Evolutionary conservation across 1,140 invertebrate species (phyloP), one percentile per base, ranked within the genome.

Genomic region (Rhizoglyphus robini): DNA sequence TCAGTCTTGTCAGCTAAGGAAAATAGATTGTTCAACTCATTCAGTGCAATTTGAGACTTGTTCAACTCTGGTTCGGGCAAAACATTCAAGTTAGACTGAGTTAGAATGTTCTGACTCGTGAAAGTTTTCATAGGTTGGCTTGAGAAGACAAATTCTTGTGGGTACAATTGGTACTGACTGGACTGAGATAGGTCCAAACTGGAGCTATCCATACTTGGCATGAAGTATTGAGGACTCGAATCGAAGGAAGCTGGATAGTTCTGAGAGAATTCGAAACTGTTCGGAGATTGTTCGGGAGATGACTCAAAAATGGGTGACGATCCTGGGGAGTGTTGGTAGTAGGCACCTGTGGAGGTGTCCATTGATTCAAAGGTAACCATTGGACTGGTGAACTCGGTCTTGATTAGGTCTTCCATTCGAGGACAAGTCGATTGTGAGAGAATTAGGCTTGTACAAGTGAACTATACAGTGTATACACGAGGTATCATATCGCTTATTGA

Each of bases 381-480:
- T 32, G 51, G 51, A 5, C 8, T 8, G 8, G 51, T 27, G 20
- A 25, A 27, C 15, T 32, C 31, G 20, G 8, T 8, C 15, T 32
- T 54, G 36, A 41, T 41, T 41, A 41, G 51, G 8, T 54, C 51
- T 54, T 54, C 51, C 51, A 54, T 54, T 54, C 20, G 36, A 41
- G n/a, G n/a, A n/a, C n/a, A n/a, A n/a, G n/a, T n/a, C n/a, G n/a
- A n/a, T n/a, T n/a, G n/a, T n/a, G n/a, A n/a, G n/a, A n/a, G n/a
- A n/a, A n/a, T n/a, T n/a, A n/a, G n/a, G n/a, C n/a, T n/a, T n/a
- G n/a, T n/a, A n/a, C n/a, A n/a, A n/a, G n/a, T n/a, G n/a, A n/a
- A n/a, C n/a, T n/a, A n/a, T n/a, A n/a, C n/a, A n/a, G n/a, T n/a
- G n/a, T n/a, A n/a, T n/a, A n/a, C n/a, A n/a, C n/a, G n/a, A n/a